Conservation (phyloP, 2,888 invertebrate species). For the Lacanobia oleracea region DNA sequence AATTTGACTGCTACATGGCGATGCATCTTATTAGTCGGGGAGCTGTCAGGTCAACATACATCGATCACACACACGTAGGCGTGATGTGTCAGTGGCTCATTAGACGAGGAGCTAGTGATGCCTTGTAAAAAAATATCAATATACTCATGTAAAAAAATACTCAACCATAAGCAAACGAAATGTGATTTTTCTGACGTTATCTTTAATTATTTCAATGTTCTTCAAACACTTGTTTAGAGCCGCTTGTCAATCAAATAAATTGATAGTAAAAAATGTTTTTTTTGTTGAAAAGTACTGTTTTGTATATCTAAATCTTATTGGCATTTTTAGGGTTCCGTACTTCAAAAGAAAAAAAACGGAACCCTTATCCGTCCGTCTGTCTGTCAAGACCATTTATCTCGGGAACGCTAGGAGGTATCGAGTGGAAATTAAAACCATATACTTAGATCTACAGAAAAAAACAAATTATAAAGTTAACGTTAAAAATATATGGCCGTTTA, state of each 20-base stretch:
- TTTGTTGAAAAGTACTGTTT: background rate
- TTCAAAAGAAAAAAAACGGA: too few species aligned
- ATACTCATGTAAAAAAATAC: background rate
- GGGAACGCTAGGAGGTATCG: too few species aligned
- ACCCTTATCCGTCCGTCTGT: too few species aligned
- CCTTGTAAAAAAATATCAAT: background rate
- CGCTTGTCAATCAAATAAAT: conserved; percentile 44
- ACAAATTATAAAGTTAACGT: too few species aligned
- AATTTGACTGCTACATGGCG: background rate
- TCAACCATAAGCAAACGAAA: background rate
- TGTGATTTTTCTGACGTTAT: conserved; percentile 35
- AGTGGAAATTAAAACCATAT: too few species aligned
- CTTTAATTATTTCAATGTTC: conserved; percentile 43
- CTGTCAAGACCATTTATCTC: too few species aligned
- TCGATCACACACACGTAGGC: conserved; percentile 11
- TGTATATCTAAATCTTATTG: background rate
- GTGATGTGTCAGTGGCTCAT: conserved; percentile 27
- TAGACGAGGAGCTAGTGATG: conserved; percentile 24
- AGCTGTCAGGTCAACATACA: conserved; percentile 19
- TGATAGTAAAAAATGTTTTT: conserved; percentile 1
- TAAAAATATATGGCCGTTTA: too few species aligned
- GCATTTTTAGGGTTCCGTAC: background rate
- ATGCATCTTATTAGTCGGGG: conserved; percentile 19
- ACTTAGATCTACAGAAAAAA: too few species aligned
- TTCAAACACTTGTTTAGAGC: conserved; percentile 35